Conservation (phyloP, 2,888 invertebrate species). For the Tethea ocularis region DNA sequence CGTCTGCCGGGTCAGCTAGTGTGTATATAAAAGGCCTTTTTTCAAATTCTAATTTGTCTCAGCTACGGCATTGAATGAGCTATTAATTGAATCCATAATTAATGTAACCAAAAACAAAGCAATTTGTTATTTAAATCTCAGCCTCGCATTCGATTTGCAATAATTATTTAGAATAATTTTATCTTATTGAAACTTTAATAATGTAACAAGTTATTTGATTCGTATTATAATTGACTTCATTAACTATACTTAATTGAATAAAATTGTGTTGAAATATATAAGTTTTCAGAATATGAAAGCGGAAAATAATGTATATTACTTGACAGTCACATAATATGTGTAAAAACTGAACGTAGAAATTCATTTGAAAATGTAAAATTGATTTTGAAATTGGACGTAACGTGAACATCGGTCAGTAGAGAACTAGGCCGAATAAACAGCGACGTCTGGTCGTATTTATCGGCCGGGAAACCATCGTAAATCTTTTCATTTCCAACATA, state of each 20-base stretch:
- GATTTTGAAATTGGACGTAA: neutral
- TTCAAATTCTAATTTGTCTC: neutral
- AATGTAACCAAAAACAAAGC: neutral
- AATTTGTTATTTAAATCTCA: neutral
- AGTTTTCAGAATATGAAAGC: too few relatives aligned
- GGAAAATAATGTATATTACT: too few relatives aligned
- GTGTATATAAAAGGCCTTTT: too few relatives aligned
- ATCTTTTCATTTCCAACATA: conserved; percentile 6
- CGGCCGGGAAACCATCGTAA: conserved; percentile 7
- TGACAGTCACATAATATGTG: too few relatives aligned
- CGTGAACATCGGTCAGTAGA: neutral
- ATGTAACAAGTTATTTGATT: neutral
- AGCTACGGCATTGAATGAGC: neutral
- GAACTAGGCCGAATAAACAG: conserved; percentile 6
- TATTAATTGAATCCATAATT: neutral
- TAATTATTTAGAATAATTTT: neutral
- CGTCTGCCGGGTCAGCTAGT: too few relatives aligned
- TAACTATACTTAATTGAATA: too few relatives aligned
- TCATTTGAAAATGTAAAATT: neutral
- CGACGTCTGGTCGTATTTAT: neutral
- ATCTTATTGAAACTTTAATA: neutral
- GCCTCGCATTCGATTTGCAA: neutral
- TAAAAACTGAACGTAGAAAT: neutral
- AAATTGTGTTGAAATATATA: too few relatives aligned
- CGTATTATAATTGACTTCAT: neutral